Evolutionary conservation across 30 jellyfish, hydroid and myxozoan genomes (phyloP), one percentile per base, ranked within the genome.

Genomic region (Cassiopea xamachana): DNA sequence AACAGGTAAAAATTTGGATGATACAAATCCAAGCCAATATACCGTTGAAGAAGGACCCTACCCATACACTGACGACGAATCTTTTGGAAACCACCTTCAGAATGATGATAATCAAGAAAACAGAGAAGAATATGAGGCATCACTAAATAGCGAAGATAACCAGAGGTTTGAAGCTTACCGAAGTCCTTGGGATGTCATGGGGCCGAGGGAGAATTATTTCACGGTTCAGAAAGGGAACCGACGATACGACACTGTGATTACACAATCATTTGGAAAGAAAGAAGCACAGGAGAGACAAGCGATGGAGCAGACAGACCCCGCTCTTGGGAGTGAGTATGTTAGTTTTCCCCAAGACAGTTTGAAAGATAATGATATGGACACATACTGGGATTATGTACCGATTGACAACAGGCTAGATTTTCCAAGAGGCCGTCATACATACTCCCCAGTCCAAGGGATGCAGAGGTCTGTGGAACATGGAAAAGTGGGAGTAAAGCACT

Each of bases 331-430:
- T 73, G 95, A 88, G 59, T 88, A 88, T 72, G 95, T 88, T 48
- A 88, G 95, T 77, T 88, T 15, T 48, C 95, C 95, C 7, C 95
- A 88, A 51, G 95, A 88, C 72, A 73, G 71, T 27, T 39, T 82
- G 70, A 88, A 72, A 39, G 90, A 59, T 2, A 83, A 78, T 59
- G 75, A 27, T 5, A 48, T 79, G 68, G 95, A 88, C 17, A 59
- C 83, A 47, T 88, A 77, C 64, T 88, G 95, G 95, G 90, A 88
- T 70, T 88, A 88, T 50, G 95, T 88, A 49, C 95, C 95, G 55
- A 60, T 88, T 49, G 89, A 78, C 15, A 88, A 50, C 46, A 88
- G 71, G 85, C 77, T 89, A 7, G 75, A 78, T 8, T 5, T 19
- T 16, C 55, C 80, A 43, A 71, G 55, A 19, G 51, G 55, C 80